phyloP scores from a whole-genome alignment of 2,888 invertebrate species.

The Thelaira solivaga region DNA sequence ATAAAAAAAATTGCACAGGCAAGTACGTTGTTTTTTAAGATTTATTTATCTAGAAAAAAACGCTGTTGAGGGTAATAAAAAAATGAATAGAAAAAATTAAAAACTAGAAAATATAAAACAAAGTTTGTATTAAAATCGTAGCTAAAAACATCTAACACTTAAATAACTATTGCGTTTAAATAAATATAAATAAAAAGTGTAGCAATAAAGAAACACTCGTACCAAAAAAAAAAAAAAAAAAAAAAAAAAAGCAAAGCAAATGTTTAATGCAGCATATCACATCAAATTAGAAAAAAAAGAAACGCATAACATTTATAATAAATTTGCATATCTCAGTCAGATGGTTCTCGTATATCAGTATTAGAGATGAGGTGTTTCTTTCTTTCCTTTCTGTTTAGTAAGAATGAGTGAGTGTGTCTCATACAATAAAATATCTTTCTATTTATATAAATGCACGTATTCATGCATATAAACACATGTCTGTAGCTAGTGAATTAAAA shows the following conservation, averaged over 20 bases:
- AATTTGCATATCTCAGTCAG: constrained; percentile 34
- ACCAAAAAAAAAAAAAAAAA: neutral
- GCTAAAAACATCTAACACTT: neutral
- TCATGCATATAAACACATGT: neutral
- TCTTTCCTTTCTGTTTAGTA: neutral
- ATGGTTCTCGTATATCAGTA: too few species aligned
- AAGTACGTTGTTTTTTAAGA: too few species aligned
- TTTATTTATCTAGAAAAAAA: neutral
- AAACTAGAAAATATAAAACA: too few species aligned
- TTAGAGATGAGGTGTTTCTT: neutral
- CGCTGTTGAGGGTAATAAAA: neutral
- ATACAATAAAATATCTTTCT: too few species aligned
- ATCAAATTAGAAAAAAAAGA: constrained; percentile 34
- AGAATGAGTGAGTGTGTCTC: too few species aligned
- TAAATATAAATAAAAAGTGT: too few species aligned
- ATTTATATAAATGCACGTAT: too few species aligned
- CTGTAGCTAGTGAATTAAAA: neutral
- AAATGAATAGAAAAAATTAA: too few species aligned
- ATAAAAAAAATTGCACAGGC: neutral
- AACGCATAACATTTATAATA: constrained; percentile 5
- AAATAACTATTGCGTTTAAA: neutral
- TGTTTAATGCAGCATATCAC: constrained; percentile 65
- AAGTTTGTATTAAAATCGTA: too few species aligned
- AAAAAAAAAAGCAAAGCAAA: constrained; percentile 63
- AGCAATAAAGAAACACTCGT: neutral